A percentile compares a stretch with the other conserved stretches of the same genome.
Conservation (phyloP, 64 coral and sea anemone genomes). For the Anthopleura sola region DNA sequence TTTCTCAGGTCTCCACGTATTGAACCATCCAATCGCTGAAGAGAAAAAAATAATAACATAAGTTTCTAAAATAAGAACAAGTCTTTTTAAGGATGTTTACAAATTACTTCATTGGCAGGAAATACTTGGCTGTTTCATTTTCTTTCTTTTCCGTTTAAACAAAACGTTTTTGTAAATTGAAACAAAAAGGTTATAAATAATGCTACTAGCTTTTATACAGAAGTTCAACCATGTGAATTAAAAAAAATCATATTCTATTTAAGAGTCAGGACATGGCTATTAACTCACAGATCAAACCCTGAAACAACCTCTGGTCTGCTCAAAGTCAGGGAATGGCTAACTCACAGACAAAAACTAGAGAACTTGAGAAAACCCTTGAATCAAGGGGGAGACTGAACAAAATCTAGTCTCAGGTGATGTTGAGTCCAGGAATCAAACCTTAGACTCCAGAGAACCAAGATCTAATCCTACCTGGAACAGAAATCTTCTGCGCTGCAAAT, state of each 20-base stretch:
- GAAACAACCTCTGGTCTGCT: too few relatives aligned
- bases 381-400: too few relatives aligned
- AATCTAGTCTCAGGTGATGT: too few relatives aligned
- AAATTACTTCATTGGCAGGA: not conserved
- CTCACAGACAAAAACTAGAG: too few relatives aligned
- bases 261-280: too few relatives aligned
- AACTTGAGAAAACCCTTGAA: too few relatives aligned
- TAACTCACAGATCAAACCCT: too few relatives aligned
- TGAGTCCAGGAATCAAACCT: too few relatives aligned
- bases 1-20: conserved; percentile 93
- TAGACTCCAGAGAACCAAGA: not conserved
- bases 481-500: conserved; percentile 78
- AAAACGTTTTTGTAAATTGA: not conserved
- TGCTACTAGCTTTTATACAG: not conserved
- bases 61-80: not conserved
- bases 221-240: too few relatives aligned
- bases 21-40: conserved; percentile 89
- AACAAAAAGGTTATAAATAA: not conserved
- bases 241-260: too few relatives aligned
- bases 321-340: too few relatives aligned
- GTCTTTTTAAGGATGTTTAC: not conserved
- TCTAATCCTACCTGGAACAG: conserved; percentile 73
- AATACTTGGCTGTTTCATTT: not conserved
- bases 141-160: not conserved
- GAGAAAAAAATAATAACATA: not conserved